Evolutionary conservation across 2,113 vertebrate genomes (phyloP).

Genomic region (Empidonax traillii): DNA sequence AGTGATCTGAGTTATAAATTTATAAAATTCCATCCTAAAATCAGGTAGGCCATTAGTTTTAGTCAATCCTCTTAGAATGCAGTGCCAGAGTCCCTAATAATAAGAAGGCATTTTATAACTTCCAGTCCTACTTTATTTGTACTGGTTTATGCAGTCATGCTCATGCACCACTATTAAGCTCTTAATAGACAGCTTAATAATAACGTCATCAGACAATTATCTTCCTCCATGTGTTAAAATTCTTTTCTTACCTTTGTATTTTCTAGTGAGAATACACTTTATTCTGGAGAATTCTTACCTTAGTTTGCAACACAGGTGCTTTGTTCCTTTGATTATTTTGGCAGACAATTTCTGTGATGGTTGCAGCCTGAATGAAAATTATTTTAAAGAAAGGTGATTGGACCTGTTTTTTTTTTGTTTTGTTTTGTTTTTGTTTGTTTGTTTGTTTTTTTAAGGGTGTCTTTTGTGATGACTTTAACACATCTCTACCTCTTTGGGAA

Average conservation of each 20-base stretch:
- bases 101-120: neutral
- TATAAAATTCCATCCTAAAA: neutral
- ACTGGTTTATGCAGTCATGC: neutral
- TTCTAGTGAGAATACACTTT: neutral
- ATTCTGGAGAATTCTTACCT: neutral
- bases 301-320: neutral
- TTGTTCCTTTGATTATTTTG: neutral
- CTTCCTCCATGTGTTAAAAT: neutral
- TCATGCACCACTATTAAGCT: neutral
- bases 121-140: neutral
- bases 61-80: neutral
- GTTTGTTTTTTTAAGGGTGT: neutral
- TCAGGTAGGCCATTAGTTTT: neutral
- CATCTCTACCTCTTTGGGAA: neutral
- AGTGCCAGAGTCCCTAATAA: neutral
- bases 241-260: neutral
- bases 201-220: neutral
- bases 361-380: neutral
- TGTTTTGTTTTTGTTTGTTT: neutral
- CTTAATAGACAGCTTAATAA: neutral
- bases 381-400: neutral
- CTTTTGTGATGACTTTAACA: neutral
- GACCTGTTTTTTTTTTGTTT: neutral
- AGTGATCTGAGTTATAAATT: neutral
- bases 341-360: neutral